Evolutionary conservation across 2,888 invertebrate species (phyloP), one percentile per base, ranked within the genome.

Genomic region (Philopedon plagiatum): DNA sequence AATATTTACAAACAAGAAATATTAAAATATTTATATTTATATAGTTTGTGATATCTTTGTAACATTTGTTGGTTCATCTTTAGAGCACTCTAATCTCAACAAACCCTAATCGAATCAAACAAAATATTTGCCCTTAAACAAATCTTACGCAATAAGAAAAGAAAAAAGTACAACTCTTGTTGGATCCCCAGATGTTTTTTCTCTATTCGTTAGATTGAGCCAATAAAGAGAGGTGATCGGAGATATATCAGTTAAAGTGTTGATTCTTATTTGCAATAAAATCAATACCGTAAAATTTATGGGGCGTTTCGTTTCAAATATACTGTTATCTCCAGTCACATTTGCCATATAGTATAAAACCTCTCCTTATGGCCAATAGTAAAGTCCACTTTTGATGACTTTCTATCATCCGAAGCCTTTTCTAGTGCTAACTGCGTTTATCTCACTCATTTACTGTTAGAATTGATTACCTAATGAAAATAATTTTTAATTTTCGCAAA

Each of bases 201-300:
- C 41, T 39, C 68, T 64, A 69, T 65, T 18, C 51, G 49, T 64
- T 60, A 60, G 63, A 73, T 64, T 64, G 64, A 39, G 13, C 54
- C 72, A 57, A 66, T 68, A 73, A 64, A 54, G 58, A 68, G 64
- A 57, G 49, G 39, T 44, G 64, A 70, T 73, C 37, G 62, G 39
- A 62, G 73, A 74, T 65, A 66, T 37, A 73, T 73, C 73, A 62
- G 68, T 60, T 67, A 54, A 70, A 75, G 69, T 75, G 64, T 69
- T 81, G 78, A 79, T 78, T 78, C 81, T 81, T 82, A 81, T 83
- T 83, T 82, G 82, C 81, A 82, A 81, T 83, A 82, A 83, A 83
- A 82, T 83, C 83, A 80, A 83, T 81, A 82, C 81, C 80, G 81
- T 82, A 81, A 83, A 84, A 81, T 83, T 83, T 83, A 83, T 83